These are phyloP conservation scores for Hippolais icterina DNA, from an alignment of 2,113 vertebrate species.

Conservation along the genomic window DNA sequence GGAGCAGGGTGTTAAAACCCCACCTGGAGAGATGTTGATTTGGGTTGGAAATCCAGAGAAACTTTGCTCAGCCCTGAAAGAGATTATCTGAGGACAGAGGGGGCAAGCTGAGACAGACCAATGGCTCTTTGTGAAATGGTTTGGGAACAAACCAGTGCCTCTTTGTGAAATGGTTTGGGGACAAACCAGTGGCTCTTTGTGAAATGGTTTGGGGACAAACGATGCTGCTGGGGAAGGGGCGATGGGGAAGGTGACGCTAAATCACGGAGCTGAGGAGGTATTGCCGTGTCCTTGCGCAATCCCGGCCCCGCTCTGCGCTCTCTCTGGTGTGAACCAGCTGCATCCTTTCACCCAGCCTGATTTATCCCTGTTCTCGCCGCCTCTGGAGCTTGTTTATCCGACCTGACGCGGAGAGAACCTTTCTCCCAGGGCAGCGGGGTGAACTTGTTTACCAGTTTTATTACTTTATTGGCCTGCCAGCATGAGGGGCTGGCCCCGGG, in stretches of 20 bases:
- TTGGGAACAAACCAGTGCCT: fast-evolving
- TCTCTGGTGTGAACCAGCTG: neutral
- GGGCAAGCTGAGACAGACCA: neutral
- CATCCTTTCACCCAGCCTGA: neutral
- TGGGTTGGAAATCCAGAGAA: neutral
- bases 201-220: fast-evolving
- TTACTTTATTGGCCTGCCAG: neutral
- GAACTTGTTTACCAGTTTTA: neutral
- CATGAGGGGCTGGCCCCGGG: fast-evolving
- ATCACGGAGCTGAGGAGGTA: fast-evolving
- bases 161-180: neutral
- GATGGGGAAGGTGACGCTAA: neutral
- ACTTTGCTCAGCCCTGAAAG: neutral
- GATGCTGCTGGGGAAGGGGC: neutral
- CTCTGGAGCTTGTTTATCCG: neutral
- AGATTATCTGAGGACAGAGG: neutral
- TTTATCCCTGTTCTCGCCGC: neutral
- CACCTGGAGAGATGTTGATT: neutral
- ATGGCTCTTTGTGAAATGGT: fast-evolving
- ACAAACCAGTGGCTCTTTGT: no score
- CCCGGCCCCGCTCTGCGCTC: neutral
- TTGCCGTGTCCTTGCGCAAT: neutral
- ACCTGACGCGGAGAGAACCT: fast-evolving
- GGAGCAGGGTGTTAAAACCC: neutral
- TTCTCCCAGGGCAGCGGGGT: neutral